Evolutionary conservation across 2,113 vertebrate genomes (phyloP).

Genomic region (Plectropomus leopardus): DNA sequence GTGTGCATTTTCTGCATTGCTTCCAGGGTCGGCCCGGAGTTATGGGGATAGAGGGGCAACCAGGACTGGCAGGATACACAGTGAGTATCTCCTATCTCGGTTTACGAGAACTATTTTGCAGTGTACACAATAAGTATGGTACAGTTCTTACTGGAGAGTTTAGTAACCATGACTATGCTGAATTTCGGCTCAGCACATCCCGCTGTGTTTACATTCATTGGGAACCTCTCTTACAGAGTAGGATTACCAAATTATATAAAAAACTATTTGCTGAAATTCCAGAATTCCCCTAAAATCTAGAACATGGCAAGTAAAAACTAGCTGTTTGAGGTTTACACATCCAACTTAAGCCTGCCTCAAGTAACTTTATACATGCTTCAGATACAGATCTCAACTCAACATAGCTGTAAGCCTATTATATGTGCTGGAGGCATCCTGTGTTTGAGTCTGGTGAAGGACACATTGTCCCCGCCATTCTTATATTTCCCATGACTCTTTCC

Average conservation of each 20-base stretch:
- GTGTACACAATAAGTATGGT: neutral
- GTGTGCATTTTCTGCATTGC: slow-evolving; percentile 69
- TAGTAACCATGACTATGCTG: neutral
- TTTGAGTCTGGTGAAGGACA: neutral
- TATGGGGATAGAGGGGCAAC: slow-evolving; percentile 91
- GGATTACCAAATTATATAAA: neutral
- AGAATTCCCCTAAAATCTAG: neutral
- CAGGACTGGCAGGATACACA: slow-evolving; percentile 92
- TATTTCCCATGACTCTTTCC: neutral
- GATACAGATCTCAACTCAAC: neutral
- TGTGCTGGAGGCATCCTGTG: neutral
- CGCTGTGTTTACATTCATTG: neutral
- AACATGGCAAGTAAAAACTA: neutral
- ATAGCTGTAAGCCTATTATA: neutral
- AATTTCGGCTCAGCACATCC: neutral
- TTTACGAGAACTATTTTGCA: slow-evolving; percentile 12
- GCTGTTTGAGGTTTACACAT: neutral
- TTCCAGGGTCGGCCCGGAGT: slow-evolving; percentile 90
- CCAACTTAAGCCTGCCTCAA: neutral
- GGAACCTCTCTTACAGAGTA: neutral
- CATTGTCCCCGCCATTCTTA: neutral
- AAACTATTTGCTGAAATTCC: neutral
- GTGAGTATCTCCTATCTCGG: slow-evolving; percentile 79
- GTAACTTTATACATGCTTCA: neutral
- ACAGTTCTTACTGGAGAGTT: neutral